Evolutionary conservation across 2,888 invertebrate genomes (phyloP).

Genomic region (Druceiella hillmani): DNA sequence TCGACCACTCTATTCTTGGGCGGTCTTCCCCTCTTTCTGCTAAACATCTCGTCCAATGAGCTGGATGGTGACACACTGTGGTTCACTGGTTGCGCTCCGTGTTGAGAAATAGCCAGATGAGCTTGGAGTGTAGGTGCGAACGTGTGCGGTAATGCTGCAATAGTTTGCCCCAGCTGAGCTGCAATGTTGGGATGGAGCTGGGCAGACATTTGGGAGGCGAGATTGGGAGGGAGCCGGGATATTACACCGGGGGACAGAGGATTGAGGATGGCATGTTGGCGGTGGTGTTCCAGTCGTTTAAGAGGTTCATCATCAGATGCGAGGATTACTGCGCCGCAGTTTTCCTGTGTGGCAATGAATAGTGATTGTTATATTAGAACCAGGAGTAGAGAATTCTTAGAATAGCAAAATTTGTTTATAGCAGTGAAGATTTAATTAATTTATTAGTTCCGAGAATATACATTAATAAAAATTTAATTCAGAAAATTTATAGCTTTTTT

Average conservation of each 20-base stretch:
- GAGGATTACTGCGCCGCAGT: slow-evolving; percentile 72
- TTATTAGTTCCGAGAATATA: too few species aligned
- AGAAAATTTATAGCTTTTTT: too few species aligned
- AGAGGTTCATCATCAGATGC: slow-evolving; percentile 72
- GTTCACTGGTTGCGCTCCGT: slow-evolving; percentile 37
- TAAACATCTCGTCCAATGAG: slow-evolving; percentile 86
- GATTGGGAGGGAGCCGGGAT: slow-evolving; percentile 52
- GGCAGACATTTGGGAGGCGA: slow-evolving; percentile 44
- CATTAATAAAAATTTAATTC: too few species aligned
- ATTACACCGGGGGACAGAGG: slow-evolving; percentile 55
- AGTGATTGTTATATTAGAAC: too few species aligned
- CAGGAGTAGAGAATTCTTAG: too few species aligned
- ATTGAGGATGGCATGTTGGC: slow-evolving; percentile 72
- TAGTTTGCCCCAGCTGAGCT: slow-evolving; percentile 46
- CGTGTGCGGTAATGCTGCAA: too few species aligned
- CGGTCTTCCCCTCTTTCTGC: slow-evolving; percentile 90
- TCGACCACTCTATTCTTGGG: slow-evolving; percentile 93
- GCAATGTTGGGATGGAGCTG: slow-evolving; percentile 49
- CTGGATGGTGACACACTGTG: slow-evolving; percentile 50
- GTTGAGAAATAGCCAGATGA: slow-evolving; percentile 38
- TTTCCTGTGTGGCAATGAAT: slow-evolving; percentile 59
- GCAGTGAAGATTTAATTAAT: too few species aligned
- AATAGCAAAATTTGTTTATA: too few species aligned
- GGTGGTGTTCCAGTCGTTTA: slow-evolving; percentile 77
- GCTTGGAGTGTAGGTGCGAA: slow-evolving; percentile 44